These are phyloP conservation scores for Dipodomys ordii DNA, from an alignment of 2,113 vertebrate genomes.

Conservation along the genomic window DNA sequence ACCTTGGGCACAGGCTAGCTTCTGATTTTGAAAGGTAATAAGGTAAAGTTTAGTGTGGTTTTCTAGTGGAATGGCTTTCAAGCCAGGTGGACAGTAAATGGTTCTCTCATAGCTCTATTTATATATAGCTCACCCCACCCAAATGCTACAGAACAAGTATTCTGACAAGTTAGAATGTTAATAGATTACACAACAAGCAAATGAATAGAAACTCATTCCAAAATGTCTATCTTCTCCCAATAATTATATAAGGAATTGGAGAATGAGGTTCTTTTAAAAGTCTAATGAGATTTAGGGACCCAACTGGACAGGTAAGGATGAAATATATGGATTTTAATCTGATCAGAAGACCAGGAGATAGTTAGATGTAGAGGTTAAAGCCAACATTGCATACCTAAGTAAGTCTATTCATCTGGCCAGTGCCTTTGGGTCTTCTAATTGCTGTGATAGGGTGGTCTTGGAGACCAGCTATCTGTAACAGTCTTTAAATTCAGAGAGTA, in stretches of 20 bases:
- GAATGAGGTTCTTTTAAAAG: background rate
- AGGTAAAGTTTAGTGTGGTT: conserved; percentile 63
- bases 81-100: conserved; percentile 6
- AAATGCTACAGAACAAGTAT: conserved; percentile 72
- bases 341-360: background rate
- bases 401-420: conserved; percentile 75
- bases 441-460: conserved; percentile 58
- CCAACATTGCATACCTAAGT: conserved; percentile 73
- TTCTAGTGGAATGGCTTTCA: conserved; percentile 62
- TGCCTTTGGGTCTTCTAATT: conserved; percentile 67
- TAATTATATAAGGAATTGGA: conserved; percentile 61
- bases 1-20: conserved; percentile 16
- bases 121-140: conserved; percentile 60
- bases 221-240: conserved; percentile 46
- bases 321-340: conserved; percentile 40
- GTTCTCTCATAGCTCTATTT: conserved; percentile 66
- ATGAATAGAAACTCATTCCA: conserved; percentile 46
- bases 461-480: background rate
- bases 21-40: conserved; percentile 53
- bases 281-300: conserved; percentile 32
- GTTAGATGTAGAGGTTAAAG: conserved; percentile 42
- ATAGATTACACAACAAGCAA: conserved; percentile 54
- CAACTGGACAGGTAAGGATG: background rate
- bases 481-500: conserved; percentile 25
- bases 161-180: conserved; percentile 69